Evolutionary conservation across 2,113 vertebrate species (phyloP), one percentile per base, ranked within the genome.

Genomic region (Hemichromis elongatus): DNA sequence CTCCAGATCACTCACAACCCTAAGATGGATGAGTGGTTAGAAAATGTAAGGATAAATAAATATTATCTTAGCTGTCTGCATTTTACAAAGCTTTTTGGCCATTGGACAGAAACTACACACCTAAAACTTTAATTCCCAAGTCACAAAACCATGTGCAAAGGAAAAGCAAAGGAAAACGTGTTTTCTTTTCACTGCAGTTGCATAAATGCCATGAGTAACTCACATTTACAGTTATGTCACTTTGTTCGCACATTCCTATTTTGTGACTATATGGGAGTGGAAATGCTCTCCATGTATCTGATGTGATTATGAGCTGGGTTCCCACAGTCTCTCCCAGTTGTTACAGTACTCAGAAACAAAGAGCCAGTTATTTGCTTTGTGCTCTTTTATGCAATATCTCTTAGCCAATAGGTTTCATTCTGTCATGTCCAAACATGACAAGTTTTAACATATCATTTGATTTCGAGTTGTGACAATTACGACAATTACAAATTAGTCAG

Each of bases 231-330:
- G 83, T 95, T 79, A 94, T 88, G 92, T 90, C 42, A 77, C 91
- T 93, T 92, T 93, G 92, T 94, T 86, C 93, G 77, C 87, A 93
- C 94, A 96, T 96, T 96, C 95, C 86, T 95, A 80, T 77, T 37
- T 79, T 94, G 82, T 96, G 93, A 96, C 88, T 94, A 86, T 88
- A 79, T 75, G 55, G 80, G 50, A 79, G 55, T 81, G 84, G 94
- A 93, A 93, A 94, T 55, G 57, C 92, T 95, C 86, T 86, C 84
- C 87, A 28, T 63, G 79, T 92, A 93, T 93, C 70, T 92, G 87
- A 95, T 90, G 85, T 89, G 77, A 81, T n/a, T 16, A 19, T 53
- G 28, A 81, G 61, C 14, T 37, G 24, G 28, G 88, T 96, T 96
- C 95, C 94, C 94, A 95, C 89, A 81, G 78, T 85, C 88, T 80